These are phyloP conservation scores for Brachionus paranguensis DNA, from an alignment of 1,140 invertebrate genomes.

Conservation along the genomic window DNA sequence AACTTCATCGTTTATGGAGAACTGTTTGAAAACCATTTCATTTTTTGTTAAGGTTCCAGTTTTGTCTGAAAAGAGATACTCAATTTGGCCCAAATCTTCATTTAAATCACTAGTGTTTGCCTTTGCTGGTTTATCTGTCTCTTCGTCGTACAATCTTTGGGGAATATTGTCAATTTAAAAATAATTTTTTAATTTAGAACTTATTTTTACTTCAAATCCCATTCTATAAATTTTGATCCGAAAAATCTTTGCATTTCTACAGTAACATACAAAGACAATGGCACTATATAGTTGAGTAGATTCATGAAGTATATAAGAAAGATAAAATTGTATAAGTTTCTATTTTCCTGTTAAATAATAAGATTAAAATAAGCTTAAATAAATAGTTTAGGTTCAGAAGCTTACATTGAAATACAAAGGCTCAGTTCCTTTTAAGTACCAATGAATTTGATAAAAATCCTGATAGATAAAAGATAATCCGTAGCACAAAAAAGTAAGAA, in stretches of 20 bases:
- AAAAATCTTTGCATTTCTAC: conserved; percentile 33
- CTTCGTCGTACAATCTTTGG: conserved; percentile 76
- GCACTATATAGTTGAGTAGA: conserved; percentile 32
- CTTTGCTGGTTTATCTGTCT: conserved; percentile 86
- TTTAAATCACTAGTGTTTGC: conserved; percentile 83
- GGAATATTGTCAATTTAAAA: conserved; percentile 62
- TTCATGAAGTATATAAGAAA: conserved; percentile 14
- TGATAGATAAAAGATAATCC: conserved; percentile 84
- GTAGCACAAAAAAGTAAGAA: conserved; percentile 97
- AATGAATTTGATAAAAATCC: conserved; percentile 97
- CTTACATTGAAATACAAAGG: neutral
- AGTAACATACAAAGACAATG: conserved; percentile 33
- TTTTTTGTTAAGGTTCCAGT: conserved; percentile 96
- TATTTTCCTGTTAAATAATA: neutral
- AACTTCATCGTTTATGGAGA: conserved; percentile 57
- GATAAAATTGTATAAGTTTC: conserved; percentile 9
- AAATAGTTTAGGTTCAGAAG: no score
- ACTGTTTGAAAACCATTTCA: conserved; percentile 80
- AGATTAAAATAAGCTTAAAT: neutral
- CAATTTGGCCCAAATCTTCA: conserved; percentile 61
- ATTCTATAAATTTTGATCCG: conserved; percentile 33
- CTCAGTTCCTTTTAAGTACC: conserved; percentile 85
- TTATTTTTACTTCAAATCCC: conserved; percentile 61
- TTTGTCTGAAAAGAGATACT: conserved; percentile 94
- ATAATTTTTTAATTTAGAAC: conserved; percentile 96